phyloP scores from a whole-genome alignment of 2,797 vertebrate genomes.

The Myotis myotis region DNA sequence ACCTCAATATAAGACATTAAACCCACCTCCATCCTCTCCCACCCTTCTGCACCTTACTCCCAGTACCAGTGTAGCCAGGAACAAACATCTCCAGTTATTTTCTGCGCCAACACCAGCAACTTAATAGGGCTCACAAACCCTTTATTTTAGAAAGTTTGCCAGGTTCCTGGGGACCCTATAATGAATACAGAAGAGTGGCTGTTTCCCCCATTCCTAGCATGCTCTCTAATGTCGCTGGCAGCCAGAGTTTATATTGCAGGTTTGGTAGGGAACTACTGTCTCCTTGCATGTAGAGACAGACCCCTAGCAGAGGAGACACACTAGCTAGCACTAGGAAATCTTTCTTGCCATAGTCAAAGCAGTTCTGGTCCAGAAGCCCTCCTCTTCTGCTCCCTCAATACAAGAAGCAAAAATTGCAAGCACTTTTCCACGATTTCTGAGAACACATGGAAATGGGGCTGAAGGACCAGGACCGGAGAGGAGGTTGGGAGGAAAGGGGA shows the following conservation, averaged over 20 bases:
- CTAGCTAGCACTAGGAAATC: not conserved
- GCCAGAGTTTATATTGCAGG: not conserved
- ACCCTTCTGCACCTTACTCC: constrained; percentile 57
- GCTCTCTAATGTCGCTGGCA: not conserved
- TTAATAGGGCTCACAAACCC: constrained; percentile 73
- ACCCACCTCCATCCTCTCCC: constrained; percentile 47
- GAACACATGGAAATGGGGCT: constrained; percentile 22
- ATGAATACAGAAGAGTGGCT: constrained; percentile 49
- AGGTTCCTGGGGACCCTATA: constrained; percentile 79
- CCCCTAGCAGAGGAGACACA: not conserved
- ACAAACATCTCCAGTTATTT: constrained; percentile 79
- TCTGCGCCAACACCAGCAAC: constrained; percentile 80
- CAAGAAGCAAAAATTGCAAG: constrained; percentile 20
- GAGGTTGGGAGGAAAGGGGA: constrained; percentile 12
- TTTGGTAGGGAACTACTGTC: not conserved
- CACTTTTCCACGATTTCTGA: not conserved
- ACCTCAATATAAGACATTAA: constrained; percentile 67
- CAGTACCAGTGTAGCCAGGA: constrained; percentile 71
- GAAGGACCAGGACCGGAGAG: not conserved
- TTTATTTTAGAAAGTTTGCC: constrained; percentile 76
- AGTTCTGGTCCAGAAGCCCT: not conserved
- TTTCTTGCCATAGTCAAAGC: not conserved
- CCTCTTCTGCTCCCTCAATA: not conserved
- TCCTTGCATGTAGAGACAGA: not conserved
- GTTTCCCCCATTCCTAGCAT: not conserved